Percentiles rank a stretch among this genome's conserved stretches.
phyloP scores from a whole-genome alignment of 2,113 vertebrate species.

The Ariopsis seemanni region DNA sequence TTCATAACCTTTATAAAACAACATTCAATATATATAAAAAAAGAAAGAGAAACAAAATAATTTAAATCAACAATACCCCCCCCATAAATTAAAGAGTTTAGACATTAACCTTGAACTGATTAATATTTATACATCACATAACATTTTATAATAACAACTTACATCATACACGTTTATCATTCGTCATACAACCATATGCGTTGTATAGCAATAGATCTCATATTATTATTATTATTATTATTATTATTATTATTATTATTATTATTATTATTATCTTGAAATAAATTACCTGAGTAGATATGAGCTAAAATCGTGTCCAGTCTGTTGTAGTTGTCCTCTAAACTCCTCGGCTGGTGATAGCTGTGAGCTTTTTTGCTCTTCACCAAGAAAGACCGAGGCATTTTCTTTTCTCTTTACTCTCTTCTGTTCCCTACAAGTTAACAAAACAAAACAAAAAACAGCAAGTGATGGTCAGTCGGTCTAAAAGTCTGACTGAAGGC shows the following conservation, averaged over 20 bases:
- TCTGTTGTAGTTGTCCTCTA: constrained; percentile 80
- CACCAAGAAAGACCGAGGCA: constrained; percentile 96
- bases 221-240: background rate
- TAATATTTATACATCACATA: background rate
- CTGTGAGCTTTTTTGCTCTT: constrained; percentile 98
- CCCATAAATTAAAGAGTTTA: background rate
- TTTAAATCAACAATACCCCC: background rate
- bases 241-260: background rate
- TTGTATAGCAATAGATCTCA: background rate
- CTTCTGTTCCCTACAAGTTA: constrained; percentile 32
- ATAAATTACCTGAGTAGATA: constrained; percentile 80
- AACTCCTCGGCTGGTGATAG: constrained; percentile 87
- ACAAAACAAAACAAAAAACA: background rate
- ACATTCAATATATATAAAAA: background rate
- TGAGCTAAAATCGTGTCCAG: constrained; percentile 77
- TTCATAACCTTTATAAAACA: background rate
- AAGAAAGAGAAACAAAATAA: background rate
- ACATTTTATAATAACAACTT: background rate
- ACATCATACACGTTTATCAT: background rate
- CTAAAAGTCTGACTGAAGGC: constrained; percentile 41
- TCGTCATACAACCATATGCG: background rate
- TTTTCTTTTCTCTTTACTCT: constrained; percentile 56
- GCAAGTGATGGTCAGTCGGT: constrained; percentile 12
- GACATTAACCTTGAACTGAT: background rate
- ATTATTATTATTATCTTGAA: background rate